Base-by-base conservation (phyloP, 2,797 vertebrate genomes). In the Pangasius djambal region DNA sequence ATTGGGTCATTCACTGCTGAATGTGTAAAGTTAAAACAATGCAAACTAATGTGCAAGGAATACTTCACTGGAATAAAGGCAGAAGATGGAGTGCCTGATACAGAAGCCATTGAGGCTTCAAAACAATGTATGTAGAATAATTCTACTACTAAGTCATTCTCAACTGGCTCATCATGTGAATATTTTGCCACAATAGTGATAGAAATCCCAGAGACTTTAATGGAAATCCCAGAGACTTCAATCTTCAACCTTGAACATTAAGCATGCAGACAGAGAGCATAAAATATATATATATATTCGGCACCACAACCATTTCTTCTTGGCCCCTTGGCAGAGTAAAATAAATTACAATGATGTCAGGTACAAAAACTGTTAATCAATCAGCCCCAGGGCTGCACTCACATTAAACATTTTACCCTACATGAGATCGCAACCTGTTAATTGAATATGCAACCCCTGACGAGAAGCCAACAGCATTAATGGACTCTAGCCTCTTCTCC, bases 371-470 rank as follows among this genome's bases (percentile, higher is more conserved):
- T 89, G 75, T 88, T 83, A 89, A 91, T 81, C 48, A 88, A 86
- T 89, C 67, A 90, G 83, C 85, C 85, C 79, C 50, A 25, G 88
- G 78, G 85, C 70, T 61, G 67, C 74, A 77, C 83, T 86, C 82
- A 83, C 86, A 72, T 87, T 91, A 91, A 72, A 37, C 70, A 48
- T 84, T 87, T 87, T 91, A 88, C 91, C 69, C 94, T 89, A 93
- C 91, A 91, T 91, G 91, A 95, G 92, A 69, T 57, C 61, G 88
- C 70, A 90, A 92, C 91, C 87, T 86, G 92, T 87, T 95, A 95
- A 96, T 95, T 95, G 95, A 95, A 94, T 93, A 94, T 93, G 93
- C 93, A 93, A 93, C 93, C 91, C 94, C 92, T 4, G 93, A 93
- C 72, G 94, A 94, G 94, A 88, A 88, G 93, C 83, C 87, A 93